Base-by-base conservation (phyloP, 1,140 invertebrate species). In the Ceratina calcarata region DNA sequence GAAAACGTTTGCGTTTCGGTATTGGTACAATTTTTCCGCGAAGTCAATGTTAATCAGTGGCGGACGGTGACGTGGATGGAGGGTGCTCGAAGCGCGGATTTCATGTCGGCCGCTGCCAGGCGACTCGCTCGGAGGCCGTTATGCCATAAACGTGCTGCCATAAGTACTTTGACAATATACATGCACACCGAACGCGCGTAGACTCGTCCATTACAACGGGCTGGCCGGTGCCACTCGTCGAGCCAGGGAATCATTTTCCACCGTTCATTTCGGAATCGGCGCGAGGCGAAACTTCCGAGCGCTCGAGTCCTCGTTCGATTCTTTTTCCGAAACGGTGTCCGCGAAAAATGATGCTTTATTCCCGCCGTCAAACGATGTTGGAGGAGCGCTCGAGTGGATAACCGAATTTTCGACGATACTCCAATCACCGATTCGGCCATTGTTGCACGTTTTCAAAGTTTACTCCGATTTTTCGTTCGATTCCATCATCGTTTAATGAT, bases 41-140 rank as follows among this genome's bases (percentile, higher is more conserved):
- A 85, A 85, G 84, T 85, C 85, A 85, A 85, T 85, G 84, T 85
- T 85, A 85, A 85, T 85, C 84, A 85, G 83, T 85, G 79, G 83
- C 84, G 62, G 84, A 85, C 84, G 37, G 84, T 85, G 84, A 85
- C 84, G 79, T 85, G 74, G 84, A 85, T 85, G 69, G 70, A 85
- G 84, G 66, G 84, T 78, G 27, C 84, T 85, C 74, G 84, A 85
- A 60, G 37, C 37, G 37, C 80, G 82, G 78, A 85, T 85, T 85
- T 85, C 84, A 85, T 72, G 84, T 85, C 83, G 84, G 73, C 66
- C 83, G 79, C 83, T 85, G 84, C 84, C 83, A 85, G 84, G 78
- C 58, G 57, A 70, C 75, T 67, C 67, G 71, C 61, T 70, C 74
- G 83, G 85, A 85, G 73, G 83, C 84, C 84, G 82, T 85, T 85